phyloP scores from a whole-genome alignment of 2,888 invertebrate species.

The Drosophila meridiana region DNA sequence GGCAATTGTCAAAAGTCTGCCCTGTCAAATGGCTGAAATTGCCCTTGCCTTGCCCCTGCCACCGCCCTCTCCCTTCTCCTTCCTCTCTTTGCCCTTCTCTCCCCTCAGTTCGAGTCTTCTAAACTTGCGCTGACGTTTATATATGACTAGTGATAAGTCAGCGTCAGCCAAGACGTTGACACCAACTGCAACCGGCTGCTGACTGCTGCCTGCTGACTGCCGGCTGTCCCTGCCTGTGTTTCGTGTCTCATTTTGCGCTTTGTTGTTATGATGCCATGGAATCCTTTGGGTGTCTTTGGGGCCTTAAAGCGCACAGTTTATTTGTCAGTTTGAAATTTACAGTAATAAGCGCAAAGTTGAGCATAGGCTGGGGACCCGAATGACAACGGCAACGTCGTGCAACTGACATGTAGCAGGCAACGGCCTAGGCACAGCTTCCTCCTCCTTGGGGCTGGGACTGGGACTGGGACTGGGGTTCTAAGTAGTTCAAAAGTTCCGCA shows the following conservation, averaged over 20 bases:
- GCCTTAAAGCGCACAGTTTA: conserved; percentile 72
- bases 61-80: not conserved
- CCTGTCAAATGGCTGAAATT: conserved; percentile 38
- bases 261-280: conserved; percentile 67
- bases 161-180: conserved; percentile 56
- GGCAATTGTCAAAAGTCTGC: conserved; percentile 82
- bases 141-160: conserved; percentile 81
- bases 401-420: conserved; percentile 46
- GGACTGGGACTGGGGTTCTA: conserved; percentile 55
- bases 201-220: conserved; percentile 1
- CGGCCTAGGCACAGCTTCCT: not conserved
- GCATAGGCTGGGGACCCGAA: conserved; percentile 67
- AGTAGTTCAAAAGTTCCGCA: conserved; percentile 70
- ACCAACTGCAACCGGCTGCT: conserved; percentile 55
- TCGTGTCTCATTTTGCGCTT: conserved; percentile 53
- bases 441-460: not conserved
- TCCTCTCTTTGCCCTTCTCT: too few species aligned
- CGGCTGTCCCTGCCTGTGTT: conserved; percentile 14
- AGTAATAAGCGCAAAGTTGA: conserved; percentile 71
- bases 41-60: conserved; percentile 10
- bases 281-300: conserved; percentile 71
- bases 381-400: conserved; percentile 35
- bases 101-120: not conserved
- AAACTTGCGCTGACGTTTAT: conserved; percentile 65
- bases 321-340: conserved; percentile 77